A percentile compares a stretch with the other conserved stretches of the same genome.
These are phyloP conservation scores for Cepaea nemoralis DNA, from an alignment of 1,140 invertebrate species.

Conservation along the genomic window DNA sequence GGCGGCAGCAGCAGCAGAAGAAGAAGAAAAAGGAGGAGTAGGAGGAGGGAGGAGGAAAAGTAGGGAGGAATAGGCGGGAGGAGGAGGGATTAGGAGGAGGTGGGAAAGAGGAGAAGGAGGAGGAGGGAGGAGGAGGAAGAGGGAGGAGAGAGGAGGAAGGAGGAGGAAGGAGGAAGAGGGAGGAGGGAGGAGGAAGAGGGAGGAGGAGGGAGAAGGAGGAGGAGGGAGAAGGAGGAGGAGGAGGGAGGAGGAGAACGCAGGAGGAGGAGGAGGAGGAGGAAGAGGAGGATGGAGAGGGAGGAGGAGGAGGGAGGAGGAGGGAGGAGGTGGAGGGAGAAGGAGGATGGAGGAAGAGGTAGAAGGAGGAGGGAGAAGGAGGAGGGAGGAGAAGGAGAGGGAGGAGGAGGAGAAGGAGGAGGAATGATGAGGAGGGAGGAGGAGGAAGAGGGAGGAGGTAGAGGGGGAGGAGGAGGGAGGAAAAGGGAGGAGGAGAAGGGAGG, in stretches of 20 bases:
- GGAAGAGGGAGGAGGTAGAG: constrained; percentile 14
- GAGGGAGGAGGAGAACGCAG: background rate
- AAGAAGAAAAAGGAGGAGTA: no score
- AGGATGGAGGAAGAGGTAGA: no score
- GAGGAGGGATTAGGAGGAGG: no score
- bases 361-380: background rate
- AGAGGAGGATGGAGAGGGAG: no score
- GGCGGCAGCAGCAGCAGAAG: no score
- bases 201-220: background rate
- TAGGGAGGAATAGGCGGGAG: no score
- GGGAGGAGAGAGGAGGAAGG: constrained; percentile 23
- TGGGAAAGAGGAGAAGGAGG: no score
- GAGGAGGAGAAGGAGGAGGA: background rate
- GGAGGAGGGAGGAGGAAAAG: no score
- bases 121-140: constrained; percentile 19
- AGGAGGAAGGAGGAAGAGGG: constrained; percentile 10
- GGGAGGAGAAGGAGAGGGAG: background rate
- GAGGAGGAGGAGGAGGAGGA: constrained; percentile 17
- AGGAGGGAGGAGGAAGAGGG: constrained; percentile 15
- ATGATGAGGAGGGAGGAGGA: no score
- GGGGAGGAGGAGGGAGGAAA: no score
- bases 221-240: background rate
- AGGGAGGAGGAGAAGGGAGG: no score
- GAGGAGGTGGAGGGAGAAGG: background rate
- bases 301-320: background rate